Base-by-base conservation (phyloP, 2,113 vertebrate species). In the Ailuropoda melanoleuca region DNA sequence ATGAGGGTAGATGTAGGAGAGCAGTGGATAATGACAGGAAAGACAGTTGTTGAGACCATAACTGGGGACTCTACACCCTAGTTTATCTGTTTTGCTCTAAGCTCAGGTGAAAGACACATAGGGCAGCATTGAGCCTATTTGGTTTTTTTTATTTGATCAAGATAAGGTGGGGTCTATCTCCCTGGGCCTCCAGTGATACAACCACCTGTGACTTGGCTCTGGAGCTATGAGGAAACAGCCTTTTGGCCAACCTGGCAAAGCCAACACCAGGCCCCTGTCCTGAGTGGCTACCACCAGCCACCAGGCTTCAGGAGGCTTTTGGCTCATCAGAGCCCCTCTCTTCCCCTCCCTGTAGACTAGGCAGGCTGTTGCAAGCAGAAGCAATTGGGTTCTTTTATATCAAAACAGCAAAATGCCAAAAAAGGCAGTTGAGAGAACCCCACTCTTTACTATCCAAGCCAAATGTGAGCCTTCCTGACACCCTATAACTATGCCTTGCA, bases 81-180 rank as follows among this genome's bases (percentile, higher is more conserved):
- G 60, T 31, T 88, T 84, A 53, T 60, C 60, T 90, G 56, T 39
- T 90, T 93, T 75, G 60, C 58, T 88, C 26, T 81, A 97, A 88
- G 9, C 14, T 48, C 80, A 60, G 55, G 60, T 88, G 24, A 88
- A 66, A 64, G 75, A 83, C 37, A 86, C 11, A 2, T 50, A 89
- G 58, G 23, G 37, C 26, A 75, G 46, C 17, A 64, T 19, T 85
- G 53, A 74, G 18, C 60, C 50, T 66, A 48, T 48, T 64, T 31
- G 3, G 10, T 46, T 46, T 66, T 94, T 90, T 83, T 94, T 0
- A 62, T 77, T 94, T 95, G 60, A 43, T 93, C 68, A 94, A 66
- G 43, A 70, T 53, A 83, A 29, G 29, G 4, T 78, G 29, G 46
- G 8, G 17, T 50, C 39, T 75, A 75, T 29, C 39, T 29, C 72